Evolutionary conservation across 2,888 invertebrate genomes (phyloP).

Genomic region (Phania funesta): DNA sequence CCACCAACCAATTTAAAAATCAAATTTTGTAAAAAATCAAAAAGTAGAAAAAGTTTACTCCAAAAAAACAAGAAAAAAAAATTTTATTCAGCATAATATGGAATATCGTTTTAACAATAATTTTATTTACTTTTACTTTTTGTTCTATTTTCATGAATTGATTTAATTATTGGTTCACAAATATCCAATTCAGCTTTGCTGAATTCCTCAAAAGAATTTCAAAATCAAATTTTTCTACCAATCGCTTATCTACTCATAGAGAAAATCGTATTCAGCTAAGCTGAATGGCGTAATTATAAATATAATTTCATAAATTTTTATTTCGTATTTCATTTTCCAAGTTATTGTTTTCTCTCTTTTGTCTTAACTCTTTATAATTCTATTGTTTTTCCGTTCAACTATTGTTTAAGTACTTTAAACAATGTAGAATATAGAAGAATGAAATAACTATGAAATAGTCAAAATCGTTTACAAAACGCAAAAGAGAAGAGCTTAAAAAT

Average conservation of each 20-base stretch:
- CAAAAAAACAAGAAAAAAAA: too few species aligned
- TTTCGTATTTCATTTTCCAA: constrained; percentile 19
- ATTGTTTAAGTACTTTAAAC: constrained; percentile 23
- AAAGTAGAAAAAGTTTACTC: too few species aligned
- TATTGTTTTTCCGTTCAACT: constrained; percentile 39
- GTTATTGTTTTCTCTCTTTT: constrained; percentile 35
- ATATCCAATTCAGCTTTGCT: not conserved
- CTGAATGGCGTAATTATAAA: not conserved
- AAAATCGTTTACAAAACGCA: constrained; percentile 1
- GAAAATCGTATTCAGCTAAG: not conserved
- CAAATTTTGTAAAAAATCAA: too few species aligned
- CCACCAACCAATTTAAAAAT: too few species aligned
- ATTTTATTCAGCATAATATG: too few species aligned
- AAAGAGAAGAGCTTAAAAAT: not conserved
- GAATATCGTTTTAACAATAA: too few species aligned
- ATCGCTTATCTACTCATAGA: not conserved
- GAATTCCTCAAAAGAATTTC: not conserved
- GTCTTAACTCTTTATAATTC: not conserved
- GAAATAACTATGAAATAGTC: constrained; percentile 46
- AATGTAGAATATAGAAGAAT: constrained; percentile 7
- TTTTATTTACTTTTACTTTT: too few species aligned
- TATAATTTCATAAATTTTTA: too few species aligned
- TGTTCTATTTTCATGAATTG: too few species aligned
- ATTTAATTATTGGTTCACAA: too few species aligned
- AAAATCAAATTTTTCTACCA: not conserved